phyloP scores from a whole-genome alignment of 92 coral and sea anemone genomes.

The Scolanthus callimorphus region DNA sequence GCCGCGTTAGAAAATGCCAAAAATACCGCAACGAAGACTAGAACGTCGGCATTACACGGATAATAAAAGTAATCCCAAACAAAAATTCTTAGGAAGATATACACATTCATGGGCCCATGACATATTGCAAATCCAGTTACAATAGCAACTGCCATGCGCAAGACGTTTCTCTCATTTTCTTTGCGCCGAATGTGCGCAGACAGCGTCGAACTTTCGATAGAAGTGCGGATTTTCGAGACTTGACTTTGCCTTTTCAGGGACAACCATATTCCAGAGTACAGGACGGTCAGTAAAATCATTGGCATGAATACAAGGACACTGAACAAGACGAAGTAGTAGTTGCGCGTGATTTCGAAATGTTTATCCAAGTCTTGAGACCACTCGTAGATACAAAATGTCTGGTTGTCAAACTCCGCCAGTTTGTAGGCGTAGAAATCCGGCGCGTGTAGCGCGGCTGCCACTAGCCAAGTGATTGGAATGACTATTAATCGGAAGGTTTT shows the following conservation, averaged over 20 bases:
- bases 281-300: conserved; percentile 13
- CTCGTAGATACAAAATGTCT: conserved; percentile 16
- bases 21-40: conserved; percentile 12
- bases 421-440: conserved; percentile 32
- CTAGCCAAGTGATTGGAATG: conserved; percentile 39
- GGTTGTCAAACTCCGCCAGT: conserved; percentile 12
- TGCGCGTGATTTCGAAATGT: conserved; percentile 7
- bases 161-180: conserved; percentile 39
- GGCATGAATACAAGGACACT: conserved; percentile 36
- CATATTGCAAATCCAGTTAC: conserved; percentile 48
- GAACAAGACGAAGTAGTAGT: conserved; percentile 41
- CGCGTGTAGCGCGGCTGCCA: conserved; percentile 30
- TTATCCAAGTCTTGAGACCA: conserved; percentile 21
- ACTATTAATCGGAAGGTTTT: conserved; percentile 13
- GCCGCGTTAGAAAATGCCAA: conserved; percentile 32
- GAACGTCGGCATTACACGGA: conserved; percentile 22
- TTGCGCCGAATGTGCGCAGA: conserved; percentile 19
- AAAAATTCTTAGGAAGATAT: conserved; percentile 28
- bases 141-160: conserved; percentile 45
- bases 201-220: conserved; percentile 2
- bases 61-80: conserved; percentile 16
- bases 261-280: conserved; percentile 36
- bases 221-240: conserved; percentile 19
- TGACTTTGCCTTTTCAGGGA: conserved; percentile 16
- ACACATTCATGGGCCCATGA: conserved; percentile 48